These are phyloP conservation scores for Petrocephalus microphthalmus DNA, from an alignment of 2,113 vertebrate genomes.

Conservation along the genomic window DNA sequence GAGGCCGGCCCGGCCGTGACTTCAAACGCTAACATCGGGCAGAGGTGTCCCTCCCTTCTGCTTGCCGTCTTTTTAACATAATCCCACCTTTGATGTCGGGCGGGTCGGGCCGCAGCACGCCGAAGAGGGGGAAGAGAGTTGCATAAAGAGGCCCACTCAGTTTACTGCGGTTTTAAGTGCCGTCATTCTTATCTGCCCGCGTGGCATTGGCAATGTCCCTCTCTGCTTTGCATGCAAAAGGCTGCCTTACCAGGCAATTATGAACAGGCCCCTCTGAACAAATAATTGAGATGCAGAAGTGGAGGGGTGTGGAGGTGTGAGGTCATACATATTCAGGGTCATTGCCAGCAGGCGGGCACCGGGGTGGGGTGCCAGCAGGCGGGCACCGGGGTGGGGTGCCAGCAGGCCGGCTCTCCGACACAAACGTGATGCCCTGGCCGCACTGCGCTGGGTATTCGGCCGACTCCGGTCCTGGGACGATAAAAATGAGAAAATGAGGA, in stretches of 20 bases:
- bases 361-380: slow-evolving; percentile 48
- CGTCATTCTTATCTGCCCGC: slow-evolving; percentile 49
- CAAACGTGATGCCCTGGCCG: neutral
- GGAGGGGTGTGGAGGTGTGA: slow-evolving; percentile 64
- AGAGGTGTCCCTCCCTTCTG: slow-evolving; percentile 72
- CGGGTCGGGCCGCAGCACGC: slow-evolving; percentile 64
- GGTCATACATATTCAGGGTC: slow-evolving; percentile 61
- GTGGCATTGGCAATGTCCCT: slow-evolving; percentile 64
- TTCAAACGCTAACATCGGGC: slow-evolving; percentile 85
- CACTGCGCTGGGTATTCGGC: no score
- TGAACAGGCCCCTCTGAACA: slow-evolving; percentile 75
- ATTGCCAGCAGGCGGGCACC: slow-evolving; percentile 52
- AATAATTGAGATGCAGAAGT: slow-evolving; percentile 85
- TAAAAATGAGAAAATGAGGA: neutral
- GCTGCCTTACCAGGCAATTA: slow-evolving; percentile 72
- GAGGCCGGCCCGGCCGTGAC: slow-evolving; percentile 64
- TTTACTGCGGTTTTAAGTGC: slow-evolving; percentile 15
- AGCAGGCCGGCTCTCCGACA: slow-evolving; percentile 2
- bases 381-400: neutral
- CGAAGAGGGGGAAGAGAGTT: slow-evolving; percentile 65
- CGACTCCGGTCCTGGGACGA: neutral
- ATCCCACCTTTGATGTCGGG: slow-evolving; percentile 88
- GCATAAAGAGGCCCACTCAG: slow-evolving; percentile 59
- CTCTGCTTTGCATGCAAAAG: slow-evolving; percentile 92
- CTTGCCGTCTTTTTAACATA: slow-evolving; percentile 69